Evolutionary conservation across 2,888 invertebrate species (phyloP).

Genomic region (Heliconius sara): DNA sequence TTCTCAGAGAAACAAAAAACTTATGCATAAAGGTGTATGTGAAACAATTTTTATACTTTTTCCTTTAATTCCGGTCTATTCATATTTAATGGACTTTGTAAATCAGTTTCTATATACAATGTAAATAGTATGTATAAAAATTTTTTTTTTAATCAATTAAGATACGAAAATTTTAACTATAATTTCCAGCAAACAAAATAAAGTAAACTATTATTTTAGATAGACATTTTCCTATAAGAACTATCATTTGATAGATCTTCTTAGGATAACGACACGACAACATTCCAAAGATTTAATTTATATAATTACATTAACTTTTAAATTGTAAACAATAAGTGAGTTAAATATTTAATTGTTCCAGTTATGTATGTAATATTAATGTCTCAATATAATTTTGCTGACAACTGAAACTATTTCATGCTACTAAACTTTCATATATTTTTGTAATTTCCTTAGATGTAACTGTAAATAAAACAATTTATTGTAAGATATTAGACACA

Average conservation of each 20-base stretch:
- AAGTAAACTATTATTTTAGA: conserved; percentile 4
- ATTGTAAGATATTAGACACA: neutral
- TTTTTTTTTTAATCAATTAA: neutral
- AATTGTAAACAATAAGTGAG: neutral
- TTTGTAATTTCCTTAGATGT: neutral
- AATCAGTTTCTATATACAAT: neutral
- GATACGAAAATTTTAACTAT: neutral
- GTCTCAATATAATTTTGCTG: conserved; percentile 24
- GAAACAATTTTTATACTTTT: neutral
- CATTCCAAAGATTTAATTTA: conserved; percentile 27
- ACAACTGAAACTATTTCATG: conserved; percentile 48
- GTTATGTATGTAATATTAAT: neutral
- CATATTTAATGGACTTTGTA: neutral
- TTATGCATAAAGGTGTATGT: conserved; percentile 84
- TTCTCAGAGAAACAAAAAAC: conserved; percentile 88
- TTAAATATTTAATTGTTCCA: conserved; percentile 10
- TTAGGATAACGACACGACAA: neutral
- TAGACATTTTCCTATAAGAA: neutral
- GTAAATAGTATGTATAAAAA: conserved; percentile 5
- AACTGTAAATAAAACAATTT: conserved; percentile 30
- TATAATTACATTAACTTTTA: neutral
- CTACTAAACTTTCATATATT: conserved; percentile 13
- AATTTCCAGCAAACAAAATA: neutral
- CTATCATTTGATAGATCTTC: conserved; percentile 13
- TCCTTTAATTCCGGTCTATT: neutral